Evolutionary conservation across 2,888 invertebrate genomes (phyloP), one percentile per base, ranked within the genome.

Genomic region (Melipona bicolor): DNA sequence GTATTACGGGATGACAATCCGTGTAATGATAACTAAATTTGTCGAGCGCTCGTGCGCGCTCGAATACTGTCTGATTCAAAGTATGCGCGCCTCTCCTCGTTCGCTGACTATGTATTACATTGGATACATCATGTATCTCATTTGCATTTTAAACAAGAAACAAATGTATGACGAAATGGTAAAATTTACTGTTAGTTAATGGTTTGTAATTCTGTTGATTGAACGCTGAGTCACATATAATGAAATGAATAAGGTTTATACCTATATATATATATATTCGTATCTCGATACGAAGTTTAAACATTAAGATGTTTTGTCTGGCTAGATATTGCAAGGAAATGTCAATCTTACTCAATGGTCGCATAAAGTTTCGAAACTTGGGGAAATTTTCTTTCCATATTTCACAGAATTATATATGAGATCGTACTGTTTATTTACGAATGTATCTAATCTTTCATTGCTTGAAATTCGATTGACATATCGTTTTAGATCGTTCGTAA

Each of bases 21-120:
- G 43, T 71, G 36, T 56, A 71, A 56, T 43, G n/a, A 43, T 59
- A 71, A 71, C 36, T 59, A 54, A 70, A 56, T 71, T 59, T 59
- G 56, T 56, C 17, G 32, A 32, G 32, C 32, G 13, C 36, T 71
- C 24, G 59, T 43, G 43, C 43, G 6, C 15, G 13, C 54, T 15
- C 36, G n/a, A 19, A 3, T 59, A 71, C 13, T 2, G 56, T 24
- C 19, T 13, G 4, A 24, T 59, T 59, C 71, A 71, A 71, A 59
- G 11, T 71, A 56, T 3, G 19, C 0, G 36, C 17, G 19, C 17
- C 17, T 2, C 4, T 43, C 4, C 24, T 19, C 19, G 5, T 49
- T 17, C 4, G 9, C 2, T 6, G 32, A 36, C n/a, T 13, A n/a
- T 32, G 32, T 32, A 32, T 15, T 4, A 5, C n/a, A 4, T 4